Evolutionary conservation across 2,113 vertebrate species (phyloP).

Genomic region (Trichomycterus rosablanca): DNA sequence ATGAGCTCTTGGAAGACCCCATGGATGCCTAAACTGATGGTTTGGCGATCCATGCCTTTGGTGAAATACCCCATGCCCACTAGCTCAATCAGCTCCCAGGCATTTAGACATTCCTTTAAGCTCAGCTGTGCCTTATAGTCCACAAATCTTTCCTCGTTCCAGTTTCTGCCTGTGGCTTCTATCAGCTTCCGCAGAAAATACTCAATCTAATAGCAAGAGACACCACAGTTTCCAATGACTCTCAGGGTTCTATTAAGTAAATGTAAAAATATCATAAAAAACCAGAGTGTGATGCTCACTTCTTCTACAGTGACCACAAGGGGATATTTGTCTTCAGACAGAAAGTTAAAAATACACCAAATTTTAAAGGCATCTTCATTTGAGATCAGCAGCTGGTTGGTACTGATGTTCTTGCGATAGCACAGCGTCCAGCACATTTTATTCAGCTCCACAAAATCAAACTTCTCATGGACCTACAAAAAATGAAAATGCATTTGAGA

Average conservation of each 20-base stretch:
- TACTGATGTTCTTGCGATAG: constrained; percentile 83
- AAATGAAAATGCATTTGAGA: too few species aligned
- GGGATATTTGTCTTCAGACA: constrained; percentile 93
- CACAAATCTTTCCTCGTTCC: constrained; percentile 89
- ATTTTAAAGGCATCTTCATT: constrained; percentile 89
- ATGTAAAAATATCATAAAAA: not conserved
- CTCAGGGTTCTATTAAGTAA: too few species aligned
- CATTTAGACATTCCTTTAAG: constrained; percentile 72
- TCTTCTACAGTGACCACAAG: constrained; percentile 87
- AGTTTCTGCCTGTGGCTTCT: constrained; percentile 86
- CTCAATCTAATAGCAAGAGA: constrained; percentile 75
- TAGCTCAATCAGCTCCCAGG: constrained; percentile 82
- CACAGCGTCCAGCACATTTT: constrained; percentile 96
- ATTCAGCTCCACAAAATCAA: constrained; percentile 89
- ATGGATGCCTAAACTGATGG: constrained; percentile 83
- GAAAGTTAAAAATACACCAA: constrained; percentile 98
- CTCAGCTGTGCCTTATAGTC: constrained; percentile 80
- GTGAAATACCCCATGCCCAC: constrained; percentile 85
- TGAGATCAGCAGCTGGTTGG: constrained; percentile 72
- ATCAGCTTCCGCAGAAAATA: constrained; percentile 89
- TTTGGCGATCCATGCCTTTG: constrained; percentile 85
- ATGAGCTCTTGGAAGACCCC: constrained; percentile 92
- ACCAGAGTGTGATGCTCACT: constrained; percentile 64
- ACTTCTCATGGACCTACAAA: constrained; percentile 81
- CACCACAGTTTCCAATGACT: not conserved